Evolutionary conservation across 1,140 invertebrate genomes (phyloP), one percentile per base, ranked within the genome.

Genomic region (Drosophila equinoxialis): DNA sequence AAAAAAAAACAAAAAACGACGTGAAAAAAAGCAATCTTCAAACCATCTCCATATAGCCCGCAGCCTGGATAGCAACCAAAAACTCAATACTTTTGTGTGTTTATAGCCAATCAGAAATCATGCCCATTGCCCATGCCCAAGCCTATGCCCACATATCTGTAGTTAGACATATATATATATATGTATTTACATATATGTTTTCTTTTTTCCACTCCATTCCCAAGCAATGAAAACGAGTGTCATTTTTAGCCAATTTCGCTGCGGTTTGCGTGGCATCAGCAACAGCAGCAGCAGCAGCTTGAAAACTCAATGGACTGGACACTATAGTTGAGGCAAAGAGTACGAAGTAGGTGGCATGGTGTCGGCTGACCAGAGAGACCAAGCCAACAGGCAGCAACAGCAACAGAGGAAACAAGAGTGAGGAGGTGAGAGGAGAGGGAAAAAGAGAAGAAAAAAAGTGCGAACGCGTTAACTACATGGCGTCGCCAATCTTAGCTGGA

Each of bases 1-100:
- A 17, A 76, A 64, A 59, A 75, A 23, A 20, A 64, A 59, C 69
- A 23, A 20, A 5, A n/a, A 5, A 14, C 17, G 0, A 71, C 71
- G 83, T 86, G 82, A 79, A 87, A 83, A 79, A 86, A 39, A 4
- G 83, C 77, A 86, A 86, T 86, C 81, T 84, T 72, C 67, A 61
- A 68, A 65, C 26, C 57, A 60, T 78, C 37, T 30, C 71, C 79
- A 74, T 82, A 87, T 86, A 77, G 82, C 82, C 82, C 79, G 76
- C 79, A 87, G 82, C 82, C 79, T 79, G 79, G 17, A 23, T 51
- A 23, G 14, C 45, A 48, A 48, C 6, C 82, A 82, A 86, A 82
- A 86, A 86, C 82, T 87, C 82, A 86, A 86, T 87, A 86, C 82
- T 86, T 86, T 86, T 86, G 82, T 86, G 83, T 86, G 82, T 87